Conservation (phyloP, 2,113 vertebrate species). For the Empidonax alnorum region DNA sequence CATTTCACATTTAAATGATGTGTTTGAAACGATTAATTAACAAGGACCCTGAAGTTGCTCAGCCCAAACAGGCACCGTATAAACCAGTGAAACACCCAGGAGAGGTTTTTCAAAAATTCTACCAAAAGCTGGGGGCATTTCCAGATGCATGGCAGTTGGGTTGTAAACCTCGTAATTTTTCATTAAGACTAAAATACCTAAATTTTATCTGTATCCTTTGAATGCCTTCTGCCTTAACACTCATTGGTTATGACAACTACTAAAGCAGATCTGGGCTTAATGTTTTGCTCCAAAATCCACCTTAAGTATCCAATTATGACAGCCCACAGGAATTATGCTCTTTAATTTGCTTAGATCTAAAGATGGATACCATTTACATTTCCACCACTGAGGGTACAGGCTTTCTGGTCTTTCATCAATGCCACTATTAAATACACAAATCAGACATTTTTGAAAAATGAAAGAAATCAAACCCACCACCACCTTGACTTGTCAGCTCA, state of each 20-base stretch:
- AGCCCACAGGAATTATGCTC: background rate
- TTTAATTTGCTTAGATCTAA: background rate
- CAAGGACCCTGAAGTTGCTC: background rate
- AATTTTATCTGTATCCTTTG: background rate
- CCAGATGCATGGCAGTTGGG: background rate
- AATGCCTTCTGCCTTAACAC: background rate
- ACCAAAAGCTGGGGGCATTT: background rate
- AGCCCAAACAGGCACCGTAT: background rate
- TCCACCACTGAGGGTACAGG: background rate
- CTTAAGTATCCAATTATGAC: background rate
- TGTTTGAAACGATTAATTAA: background rate
- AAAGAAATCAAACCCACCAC: background rate
- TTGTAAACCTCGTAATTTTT: background rate
- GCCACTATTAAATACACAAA: background rate
- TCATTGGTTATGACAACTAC: background rate
- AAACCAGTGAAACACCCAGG: background rate
- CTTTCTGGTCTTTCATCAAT: background rate
- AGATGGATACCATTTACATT: background rate
- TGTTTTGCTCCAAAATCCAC: background rate
- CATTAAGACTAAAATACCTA: background rate
- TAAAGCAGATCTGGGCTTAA: background rate
- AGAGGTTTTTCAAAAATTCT: background rate
- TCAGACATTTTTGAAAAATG: background rate
- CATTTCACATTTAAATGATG: background rate
- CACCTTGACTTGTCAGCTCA: background rate